Evolutionary conservation across 2,888 invertebrate species (phyloP), one percentile per base, ranked within the genome.

Genomic region (Gerosis bhagava): DNA sequence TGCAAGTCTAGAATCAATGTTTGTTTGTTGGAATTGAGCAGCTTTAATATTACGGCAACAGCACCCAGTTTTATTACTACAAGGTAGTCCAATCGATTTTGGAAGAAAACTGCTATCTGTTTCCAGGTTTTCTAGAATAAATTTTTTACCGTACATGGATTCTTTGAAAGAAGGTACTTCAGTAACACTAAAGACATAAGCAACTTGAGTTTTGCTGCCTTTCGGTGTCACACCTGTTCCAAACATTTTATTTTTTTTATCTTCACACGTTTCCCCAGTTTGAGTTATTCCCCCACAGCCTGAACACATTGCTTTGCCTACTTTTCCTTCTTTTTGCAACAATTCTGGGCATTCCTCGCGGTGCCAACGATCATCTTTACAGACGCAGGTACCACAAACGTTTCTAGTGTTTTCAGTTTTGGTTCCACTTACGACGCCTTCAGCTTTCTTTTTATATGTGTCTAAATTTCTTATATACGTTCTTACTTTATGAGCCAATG

Each of bases 281-380:
- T 59, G 49, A n/a, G 69, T 59, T 3, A 57, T 34, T 6, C 84
- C 83, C 31, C 73, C 73, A 45, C 87, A 87, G 8, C 75, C 77
- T 5, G 53, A 35, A 46, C 87, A 86, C 16, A 54, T 50, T 1
- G 49, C 46, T 49, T 65, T 66, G 4, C 43, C 26, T 34, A 50
- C 34, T 17, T 59, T 54, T 2, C 41, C 51, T 16, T 43, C 50
- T 41, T 59, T 53, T 16, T 44, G 48, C 42, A 54, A 32, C 13
- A 59, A 67, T 19, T 70, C 69, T 7, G 78, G 79, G 56, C 84
- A 83, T 3, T 60, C 60, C 3, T 76, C 78, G 45, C 83, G 76
- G 59, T 87, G 87, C 68, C 70, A 78, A 6, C 73, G 69, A 29
- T 88, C 86, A 43, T 88, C 83, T 57, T 81, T 81, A 53, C 88